Conservation (phyloP, 2,888 invertebrate genomes). For the Punctoribates punctum region DNA sequence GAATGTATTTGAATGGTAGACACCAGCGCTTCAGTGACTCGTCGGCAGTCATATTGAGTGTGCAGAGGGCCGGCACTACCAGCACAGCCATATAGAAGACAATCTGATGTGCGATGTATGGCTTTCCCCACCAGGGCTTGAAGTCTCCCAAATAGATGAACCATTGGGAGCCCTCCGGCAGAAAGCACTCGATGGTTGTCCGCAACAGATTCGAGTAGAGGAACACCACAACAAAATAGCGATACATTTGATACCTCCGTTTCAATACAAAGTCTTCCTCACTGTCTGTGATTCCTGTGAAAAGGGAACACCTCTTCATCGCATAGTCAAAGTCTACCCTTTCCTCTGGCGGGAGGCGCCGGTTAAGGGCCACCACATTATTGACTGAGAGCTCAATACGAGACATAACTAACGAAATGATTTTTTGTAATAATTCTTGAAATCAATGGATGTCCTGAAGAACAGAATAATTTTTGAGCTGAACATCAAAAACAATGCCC, state of each 20-base stretch:
- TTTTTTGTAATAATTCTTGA: no score
- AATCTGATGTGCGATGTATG: constrained; percentile 18
- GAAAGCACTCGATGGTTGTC: constrained; percentile 3
- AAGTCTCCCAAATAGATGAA: constrained; percentile 3
- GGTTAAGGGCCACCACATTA: not conserved
- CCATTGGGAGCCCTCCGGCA: not conserved
- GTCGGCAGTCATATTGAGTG: not conserved
- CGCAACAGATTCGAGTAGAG: constrained; percentile 2
- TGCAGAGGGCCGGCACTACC: not conserved
- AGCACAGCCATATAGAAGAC: constrained; percentile 5
- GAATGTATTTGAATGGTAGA: constrained; percentile 10
- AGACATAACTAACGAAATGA: no score
- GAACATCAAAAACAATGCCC: no score
- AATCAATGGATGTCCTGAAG: no score
- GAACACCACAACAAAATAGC: not conserved
- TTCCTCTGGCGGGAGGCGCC: not conserved
- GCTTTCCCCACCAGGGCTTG: constrained; percentile 1
- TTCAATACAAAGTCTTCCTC: not conserved
- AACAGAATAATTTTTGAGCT: no score
- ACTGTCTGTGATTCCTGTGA: not conserved
- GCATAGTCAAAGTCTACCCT: not conserved
- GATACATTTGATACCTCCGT: not conserved
- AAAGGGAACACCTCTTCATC: not conserved
- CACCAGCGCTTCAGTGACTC: not conserved
- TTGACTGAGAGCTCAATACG: no score